phyloP scores from a whole-genome alignment of 2,797 vertebrate genomes.

The Aphelocoma californica region DNA sequence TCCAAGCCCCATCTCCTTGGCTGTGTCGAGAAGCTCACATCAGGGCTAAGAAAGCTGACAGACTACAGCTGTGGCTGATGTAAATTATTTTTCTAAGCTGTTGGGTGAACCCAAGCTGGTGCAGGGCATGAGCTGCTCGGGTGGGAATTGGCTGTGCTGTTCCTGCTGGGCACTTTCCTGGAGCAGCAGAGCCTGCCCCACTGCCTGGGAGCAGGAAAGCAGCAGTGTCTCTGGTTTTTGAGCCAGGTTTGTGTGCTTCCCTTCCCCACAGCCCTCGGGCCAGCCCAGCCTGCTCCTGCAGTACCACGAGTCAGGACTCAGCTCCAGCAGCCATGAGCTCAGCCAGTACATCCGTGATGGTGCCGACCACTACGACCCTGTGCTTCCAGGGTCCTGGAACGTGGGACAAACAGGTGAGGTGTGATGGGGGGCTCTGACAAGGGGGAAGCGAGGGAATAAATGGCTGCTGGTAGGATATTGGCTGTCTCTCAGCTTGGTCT shows the following conservation, averaged over 20 bases:
- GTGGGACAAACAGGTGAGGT: slow-evolving; percentile 62
- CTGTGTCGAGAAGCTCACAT: background rate
- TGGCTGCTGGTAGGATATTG: background rate
- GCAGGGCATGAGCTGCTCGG: background rate
- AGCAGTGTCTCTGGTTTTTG: background rate
- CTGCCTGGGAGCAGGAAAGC: background rate
- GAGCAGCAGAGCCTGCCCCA: background rate
- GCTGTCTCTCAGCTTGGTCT: background rate
- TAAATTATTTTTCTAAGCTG: background rate
- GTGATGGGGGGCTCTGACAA: background rate
- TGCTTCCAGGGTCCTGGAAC: slow-evolving; percentile 39
- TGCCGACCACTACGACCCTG: slow-evolving; percentile 31
- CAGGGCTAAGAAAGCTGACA: background rate
- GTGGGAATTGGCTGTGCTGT: background rate
- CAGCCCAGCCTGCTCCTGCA: slow-evolving; percentile 75
- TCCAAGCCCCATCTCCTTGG: background rate
- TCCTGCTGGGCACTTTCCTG: background rate
- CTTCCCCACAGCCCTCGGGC: fast-evolving
- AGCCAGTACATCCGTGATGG: slow-evolving; percentile 86
- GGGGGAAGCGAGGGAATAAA: background rate
- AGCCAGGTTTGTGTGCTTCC: background rate
- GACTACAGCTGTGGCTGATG: background rate
- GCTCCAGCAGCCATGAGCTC: slow-evolving; percentile 86
- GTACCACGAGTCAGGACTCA: slow-evolving; percentile 83
- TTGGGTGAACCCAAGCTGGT: background rate